Evolutionary conservation across 2,797 vertebrate genomes (phyloP), one percentile per base, ranked within the genome.

Genomic region (Smutsia gigantea): DNA sequence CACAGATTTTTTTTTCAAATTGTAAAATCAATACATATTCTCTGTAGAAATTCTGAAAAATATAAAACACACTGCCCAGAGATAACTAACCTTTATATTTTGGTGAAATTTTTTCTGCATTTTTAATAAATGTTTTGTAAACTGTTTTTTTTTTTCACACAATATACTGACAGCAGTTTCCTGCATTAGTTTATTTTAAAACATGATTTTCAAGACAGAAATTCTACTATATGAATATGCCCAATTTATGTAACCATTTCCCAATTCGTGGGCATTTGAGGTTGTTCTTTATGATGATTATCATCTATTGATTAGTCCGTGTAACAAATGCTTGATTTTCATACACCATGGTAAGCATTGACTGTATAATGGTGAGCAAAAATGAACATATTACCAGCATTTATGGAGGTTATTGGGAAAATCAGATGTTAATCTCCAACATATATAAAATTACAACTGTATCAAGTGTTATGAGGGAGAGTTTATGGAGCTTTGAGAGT

Each of bases 401-500:
- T 94, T 96, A 87, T 87, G 89, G 18, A 97, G 42, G 64, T 94
- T 96, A 89, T 13, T 77, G 18, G 88, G n/a, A n/a, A 74, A 86
- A 94, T 90, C 21, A 95, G 25, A 94, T 14, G 17, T 87, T 92
- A 85, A 77, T 94, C 85, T 95, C 66, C 64, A 95, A 94, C 31
- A 92, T 49, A 95, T 10, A 93, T 34, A 97, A 90, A 95, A 83
- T 90, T 64, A 69, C 61, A 96, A 96, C 78, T 77, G 93, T 2
- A 94, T 10, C 82, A 97, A 96, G 79, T 92, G n/a, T 34, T 96
- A 92, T 87, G 51, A 92, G 95, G 83, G 87, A 95, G 25, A 94
- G 63, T 93, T 93, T 78, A 87, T 64, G 39, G 31, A 95, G 49
- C 34, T 96, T 61, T 95, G 91, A 96, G 46, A 87, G 64, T 94